Evolutionary conservation across 1,140 invertebrate genomes (phyloP).

Genomic region (Drosophila asahinai): DNA sequence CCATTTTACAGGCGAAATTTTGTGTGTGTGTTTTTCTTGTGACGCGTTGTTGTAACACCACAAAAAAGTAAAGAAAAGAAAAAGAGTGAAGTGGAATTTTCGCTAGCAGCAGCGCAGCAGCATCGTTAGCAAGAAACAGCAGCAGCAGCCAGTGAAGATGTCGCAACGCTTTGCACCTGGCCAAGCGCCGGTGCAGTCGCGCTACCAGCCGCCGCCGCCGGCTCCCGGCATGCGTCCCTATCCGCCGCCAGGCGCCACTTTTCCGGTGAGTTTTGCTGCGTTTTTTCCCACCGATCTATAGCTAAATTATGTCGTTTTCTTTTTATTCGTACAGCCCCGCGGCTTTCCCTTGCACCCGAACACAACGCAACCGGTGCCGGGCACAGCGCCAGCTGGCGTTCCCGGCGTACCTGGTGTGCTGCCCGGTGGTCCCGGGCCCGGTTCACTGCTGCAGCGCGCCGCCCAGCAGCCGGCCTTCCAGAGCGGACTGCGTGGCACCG

Average conservation of each 20-base stretch:
- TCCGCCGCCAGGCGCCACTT: conserved; percentile 69
- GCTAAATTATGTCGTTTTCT: neutral
- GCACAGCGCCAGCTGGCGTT: conserved; percentile 46
- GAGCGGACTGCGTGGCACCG: conserved; percentile 61
- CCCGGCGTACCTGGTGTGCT: conserved; percentile 43
- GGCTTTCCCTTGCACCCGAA: conserved; percentile 79
- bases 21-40: conserved; percentile 52
- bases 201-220: conserved; percentile 80
- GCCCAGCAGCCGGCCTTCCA: conserved; percentile 75
- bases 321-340: conserved; percentile 56
- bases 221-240: conserved; percentile 81
- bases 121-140: neutral
- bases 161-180: conserved; percentile 83
- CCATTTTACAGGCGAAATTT: conserved; percentile 67
- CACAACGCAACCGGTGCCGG: conserved; percentile 70
- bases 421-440: conserved; percentile 49
- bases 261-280: conserved; percentile 68
- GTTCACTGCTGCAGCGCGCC: conserved; percentile 61
- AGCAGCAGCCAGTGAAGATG: conserved; percentile 55
- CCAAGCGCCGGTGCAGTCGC: conserved; percentile 80
- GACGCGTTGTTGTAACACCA: conserved; percentile 68
- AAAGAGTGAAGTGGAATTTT: conserved; percentile 11
- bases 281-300: no score
- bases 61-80: conserved; percentile 6
- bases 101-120: neutral